These are phyloP conservation scores for Alosa sapidissima DNA, from an alignment of 2,797 vertebrate species.

Conservation along the genomic window DNA sequence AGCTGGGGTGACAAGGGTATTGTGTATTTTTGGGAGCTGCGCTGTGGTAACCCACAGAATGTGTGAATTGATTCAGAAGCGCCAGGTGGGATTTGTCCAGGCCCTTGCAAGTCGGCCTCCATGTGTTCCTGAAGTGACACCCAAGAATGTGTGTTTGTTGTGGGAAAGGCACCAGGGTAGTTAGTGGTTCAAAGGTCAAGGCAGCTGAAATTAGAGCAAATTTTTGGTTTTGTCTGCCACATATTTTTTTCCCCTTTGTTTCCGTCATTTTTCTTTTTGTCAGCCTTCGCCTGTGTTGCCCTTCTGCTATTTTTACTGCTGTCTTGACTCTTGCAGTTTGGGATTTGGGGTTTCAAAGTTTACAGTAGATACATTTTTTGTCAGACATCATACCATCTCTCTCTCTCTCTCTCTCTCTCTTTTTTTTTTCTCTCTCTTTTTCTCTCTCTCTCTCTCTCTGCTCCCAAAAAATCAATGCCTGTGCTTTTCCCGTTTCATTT, in stretches of 20 bases:
- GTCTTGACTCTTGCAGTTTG: background rate
- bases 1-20: slow-evolving; percentile 48
- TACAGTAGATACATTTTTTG: background rate
- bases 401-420: background rate
- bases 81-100: slow-evolving; percentile 61
- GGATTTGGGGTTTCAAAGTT: slow-evolving; percentile 17
- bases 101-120: slow-evolving; percentile 23
- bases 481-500: background rate
- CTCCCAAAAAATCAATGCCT: background rate
- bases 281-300: background rate
- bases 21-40: slow-evolving; percentile 43
- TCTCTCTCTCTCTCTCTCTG: background rate
- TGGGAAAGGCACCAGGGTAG: slow-evolving; percentile 58
- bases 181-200: slow-evolving; percentile 61
- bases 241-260: background rate
- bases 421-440: background rate
- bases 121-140: slow-evolving; percentile 53
- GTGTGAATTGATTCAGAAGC: slow-evolving; percentile 61
- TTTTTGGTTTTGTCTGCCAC: slow-evolving; percentile 29
- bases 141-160: slow-evolving; percentile 67
- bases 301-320: slow-evolving; percentile 1
- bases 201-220: slow-evolving; percentile 57
- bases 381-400: background rate
- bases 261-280: background rate
- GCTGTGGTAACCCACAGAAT: background rate